These are phyloP conservation scores for Fragum sueziense DNA, from an alignment of 2,888 invertebrate genomes.

Conservation along the genomic window DNA sequence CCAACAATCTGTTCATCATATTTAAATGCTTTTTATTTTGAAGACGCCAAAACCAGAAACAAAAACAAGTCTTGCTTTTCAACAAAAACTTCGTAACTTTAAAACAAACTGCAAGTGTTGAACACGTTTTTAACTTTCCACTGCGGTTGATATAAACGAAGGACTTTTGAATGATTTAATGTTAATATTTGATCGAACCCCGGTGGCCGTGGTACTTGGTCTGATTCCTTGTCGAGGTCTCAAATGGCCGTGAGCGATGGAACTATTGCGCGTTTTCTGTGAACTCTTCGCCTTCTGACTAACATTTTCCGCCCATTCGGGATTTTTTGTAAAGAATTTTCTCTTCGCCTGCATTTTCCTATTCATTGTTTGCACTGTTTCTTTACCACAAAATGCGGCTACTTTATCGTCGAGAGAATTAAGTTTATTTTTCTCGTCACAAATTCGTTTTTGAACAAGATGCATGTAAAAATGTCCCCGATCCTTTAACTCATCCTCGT, in stretches of 20 bases:
- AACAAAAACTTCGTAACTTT: too few species aligned
- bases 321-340: conserved; percentile 32
- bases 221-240: conserved; percentile 1
- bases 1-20: too few species aligned
- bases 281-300: conserved; percentile 3
- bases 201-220: not conserved
- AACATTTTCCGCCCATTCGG: conserved; percentile 31
- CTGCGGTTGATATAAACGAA: conserved; percentile 29
- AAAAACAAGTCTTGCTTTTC: too few species aligned
- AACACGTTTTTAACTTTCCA: conserved; percentile 9
- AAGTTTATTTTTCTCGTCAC: conserved; percentile 47
- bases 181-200: conserved; percentile 7
- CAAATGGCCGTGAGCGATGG: not conserved
- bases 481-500: conserved; percentile 59
- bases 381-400: conserved; percentile 54
- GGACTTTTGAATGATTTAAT: conserved; percentile 32
- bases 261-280: not conserved
- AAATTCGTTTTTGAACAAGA: conserved; percentile 49
- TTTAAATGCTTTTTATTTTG: too few species aligned
- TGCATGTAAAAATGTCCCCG: conserved; percentile 53
- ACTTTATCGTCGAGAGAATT: conserved; percentile 49
- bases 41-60: too few species aligned
- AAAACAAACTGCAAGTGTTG: too few species aligned
- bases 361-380: conserved; percentile 56
- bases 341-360: conserved; percentile 44